phyloP scores from a whole-genome alignment of 1,140 invertebrate genomes.

The Zaprionus ghesquierei region DNA sequence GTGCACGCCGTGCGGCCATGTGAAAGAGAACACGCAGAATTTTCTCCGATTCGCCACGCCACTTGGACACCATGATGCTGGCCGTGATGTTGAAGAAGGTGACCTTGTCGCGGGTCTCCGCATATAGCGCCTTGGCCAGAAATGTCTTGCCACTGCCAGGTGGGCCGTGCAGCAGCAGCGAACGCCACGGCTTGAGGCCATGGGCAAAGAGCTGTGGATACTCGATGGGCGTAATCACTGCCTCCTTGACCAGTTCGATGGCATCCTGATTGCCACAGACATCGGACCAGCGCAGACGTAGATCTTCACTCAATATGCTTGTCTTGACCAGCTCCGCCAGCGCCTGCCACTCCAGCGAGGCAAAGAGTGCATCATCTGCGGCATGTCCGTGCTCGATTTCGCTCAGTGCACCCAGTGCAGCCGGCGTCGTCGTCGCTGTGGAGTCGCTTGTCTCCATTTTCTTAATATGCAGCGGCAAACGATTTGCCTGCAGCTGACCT shows the following conservation, averaged over 20 bases:
- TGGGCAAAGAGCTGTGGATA: slow-evolving; percentile 93
- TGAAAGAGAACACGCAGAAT: slow-evolving; percentile 92
- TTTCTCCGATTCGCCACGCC: slow-evolving; percentile 97
- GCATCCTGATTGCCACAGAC: slow-evolving; percentile 91
- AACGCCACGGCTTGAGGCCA: slow-evolving; percentile 92
- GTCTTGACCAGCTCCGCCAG: slow-evolving; percentile 70
- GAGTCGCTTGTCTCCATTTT: slow-evolving; percentile 55
- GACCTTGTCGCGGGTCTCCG: slow-evolving; percentile 88
- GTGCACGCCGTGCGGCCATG: slow-evolving; percentile 94
- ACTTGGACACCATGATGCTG: slow-evolving; percentile 95
- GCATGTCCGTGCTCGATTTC: slow-evolving; percentile 69
- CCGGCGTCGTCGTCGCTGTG: neutral
- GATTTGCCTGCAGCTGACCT: slow-evolving; percentile 16
- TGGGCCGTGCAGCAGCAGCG: slow-evolving; percentile 92
- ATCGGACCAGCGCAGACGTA: slow-evolving; percentile 85
- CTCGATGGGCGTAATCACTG: slow-evolving; percentile 92
- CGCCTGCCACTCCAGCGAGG: slow-evolving; percentile 66
- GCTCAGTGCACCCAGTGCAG: slow-evolving; percentile 13
- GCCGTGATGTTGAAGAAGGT: slow-evolving; percentile 96
- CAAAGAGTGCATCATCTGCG: slow-evolving; percentile 54
- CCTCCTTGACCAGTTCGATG: slow-evolving; percentile 93
- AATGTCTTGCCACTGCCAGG: slow-evolving; percentile 94
- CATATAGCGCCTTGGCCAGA: slow-evolving; percentile 93
- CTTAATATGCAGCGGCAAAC: slow-evolving; percentile 47
- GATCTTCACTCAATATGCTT: slow-evolving; percentile 58